Base-by-base conservation (phyloP, 1,140 invertebrate genomes). In the Euwallacea similis region DNA sequence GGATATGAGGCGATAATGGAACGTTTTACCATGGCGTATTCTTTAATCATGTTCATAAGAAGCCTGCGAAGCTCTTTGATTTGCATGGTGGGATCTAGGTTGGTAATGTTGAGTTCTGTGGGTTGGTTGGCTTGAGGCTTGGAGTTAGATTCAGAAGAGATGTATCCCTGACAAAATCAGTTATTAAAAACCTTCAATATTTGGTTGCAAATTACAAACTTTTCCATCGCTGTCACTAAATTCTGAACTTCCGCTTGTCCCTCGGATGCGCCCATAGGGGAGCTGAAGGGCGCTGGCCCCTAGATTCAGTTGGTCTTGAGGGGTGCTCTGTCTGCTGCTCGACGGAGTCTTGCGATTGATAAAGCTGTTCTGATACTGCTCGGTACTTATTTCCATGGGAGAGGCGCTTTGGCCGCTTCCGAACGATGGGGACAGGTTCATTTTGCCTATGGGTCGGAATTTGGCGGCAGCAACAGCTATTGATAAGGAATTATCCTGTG, bases 1-100 rank as follows among this genome's bases (percentile, higher is more conserved):
- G 21, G 21, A 33, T 33, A 4, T 33, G 21, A 33, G 1, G 4
- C 21, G 21, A 33, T 15, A 10, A 43, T 13, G 46, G 6, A 63
- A 63, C 2, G 11, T 41, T 75, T 76, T 84, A 91, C 90, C 86
- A 86, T 87, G 9, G 89, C 86, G 79, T 91, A 88, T 76, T 91
- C 87, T 76, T 86, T 86, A 73, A 93, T 91, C 44, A 89, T 84
- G 44, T 85, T 84, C 42, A 84, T 82, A 6, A 93, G 81, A 58
- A 91, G 86, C 56, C 85, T 86, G 75, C 87, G 88, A 85, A 93
- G 87, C 76, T 92, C 89, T 61, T 87, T 86, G 6, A 86, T 82
- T 77, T 89, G 89, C 73, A 92, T 90, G 71, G 86, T 90, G 74
- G 90, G 89, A 83, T 93, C 92, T 59, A 93, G 82, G 82, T 93